These are phyloP conservation scores for Physella acuta DNA, from an alignment of 1,140 invertebrate species.

Conservation along the genomic window DNA sequence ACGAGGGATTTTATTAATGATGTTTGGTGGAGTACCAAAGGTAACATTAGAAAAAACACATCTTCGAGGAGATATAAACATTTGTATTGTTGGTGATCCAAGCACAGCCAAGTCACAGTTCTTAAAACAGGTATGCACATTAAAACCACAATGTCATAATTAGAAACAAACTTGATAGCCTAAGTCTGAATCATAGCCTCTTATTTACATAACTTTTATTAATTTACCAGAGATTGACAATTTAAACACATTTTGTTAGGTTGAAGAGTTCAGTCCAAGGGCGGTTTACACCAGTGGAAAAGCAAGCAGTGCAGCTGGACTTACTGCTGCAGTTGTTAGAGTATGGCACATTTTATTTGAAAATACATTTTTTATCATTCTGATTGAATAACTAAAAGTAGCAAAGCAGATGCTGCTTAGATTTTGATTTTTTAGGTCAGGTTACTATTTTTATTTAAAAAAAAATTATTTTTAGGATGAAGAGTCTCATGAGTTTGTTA, in stretches of 20 bases:
- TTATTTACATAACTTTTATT: too few relatives aligned
- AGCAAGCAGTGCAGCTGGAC: constrained; percentile 94
- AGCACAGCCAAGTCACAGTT: constrained; percentile 98
- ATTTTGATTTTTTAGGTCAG: background rate
- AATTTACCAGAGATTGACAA: too few relatives aligned
- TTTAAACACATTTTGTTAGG: constrained; percentile 65
- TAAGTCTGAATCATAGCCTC: too few relatives aligned
- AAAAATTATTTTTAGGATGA: constrained; percentile 82
- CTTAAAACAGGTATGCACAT: constrained; percentile 74
- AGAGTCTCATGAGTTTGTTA: constrained; percentile 97
- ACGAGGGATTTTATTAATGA: constrained; percentile 88
- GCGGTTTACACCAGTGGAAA: constrained; percentile 99
- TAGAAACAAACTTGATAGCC: too few relatives aligned
- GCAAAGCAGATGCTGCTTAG: too few relatives aligned
- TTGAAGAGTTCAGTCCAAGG: constrained; percentile 91
- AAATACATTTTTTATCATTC: background rate
- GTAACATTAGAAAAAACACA: constrained; percentile 83
- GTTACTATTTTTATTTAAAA: background rate
- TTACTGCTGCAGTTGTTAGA: constrained; percentile 92
- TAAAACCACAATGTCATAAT: too few relatives aligned
- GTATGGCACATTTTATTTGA: constrained; percentile 13
- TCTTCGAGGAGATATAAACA: constrained; percentile 94
- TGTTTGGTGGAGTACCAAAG: constrained; percentile 97
- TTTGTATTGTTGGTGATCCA: constrained; percentile 97
- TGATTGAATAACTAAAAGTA: too few relatives aligned